A percentile compares a stretch with the other conserved stretches of the same genome.
Evolutionary conservation across 2,797 vertebrate genomes (phyloP).

Genomic region (Sebastes trivittatus): DNA sequence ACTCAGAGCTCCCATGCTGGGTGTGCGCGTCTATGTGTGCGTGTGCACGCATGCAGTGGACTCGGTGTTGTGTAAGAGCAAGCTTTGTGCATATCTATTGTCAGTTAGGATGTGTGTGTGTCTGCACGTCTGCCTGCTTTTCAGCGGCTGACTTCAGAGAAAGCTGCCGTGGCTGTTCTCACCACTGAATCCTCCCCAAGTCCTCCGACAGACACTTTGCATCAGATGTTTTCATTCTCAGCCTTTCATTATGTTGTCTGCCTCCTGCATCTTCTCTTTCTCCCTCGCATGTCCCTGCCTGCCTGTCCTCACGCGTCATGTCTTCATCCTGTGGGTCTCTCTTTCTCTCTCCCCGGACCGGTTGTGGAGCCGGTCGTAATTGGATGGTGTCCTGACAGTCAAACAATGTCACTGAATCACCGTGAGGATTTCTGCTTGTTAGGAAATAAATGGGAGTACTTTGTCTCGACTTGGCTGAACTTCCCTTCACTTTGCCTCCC

Average conservation of each 20-base stretch:
- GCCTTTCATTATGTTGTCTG: constrained; percentile 28
- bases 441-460: constrained; percentile 28
- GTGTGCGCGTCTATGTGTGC: background rate
- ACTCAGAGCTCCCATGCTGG: constrained; percentile 50
- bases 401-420: constrained; percentile 38
- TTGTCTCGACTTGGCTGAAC: constrained; percentile 48
- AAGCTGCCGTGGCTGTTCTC: constrained; percentile 18
- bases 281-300: background rate
- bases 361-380: constrained; percentile 24
- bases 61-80: constrained; percentile 38
- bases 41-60: background rate
- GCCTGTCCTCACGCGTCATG: constrained; percentile 8
- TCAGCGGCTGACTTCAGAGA: constrained; percentile 39
- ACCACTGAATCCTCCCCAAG: background rate
- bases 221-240: constrained; percentile 41
- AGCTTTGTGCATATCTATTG: constrained; percentile 7
- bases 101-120: background rate
- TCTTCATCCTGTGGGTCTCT: constrained; percentile 14
- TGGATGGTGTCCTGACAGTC: constrained; percentile 24
- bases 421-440: constrained; percentile 31
- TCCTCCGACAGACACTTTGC: constrained; percentile 32
- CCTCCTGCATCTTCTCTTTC: background rate
- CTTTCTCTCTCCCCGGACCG: background rate
- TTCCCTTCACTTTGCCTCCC: constrained; percentile 36
- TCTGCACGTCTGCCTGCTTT: constrained; percentile 9